Percentiles rank a stretch among this genome's conserved stretches.
phyloP scores from a whole-genome alignment of 2,113 vertebrate genomes.

The Eonycteris spelaea region DNA sequence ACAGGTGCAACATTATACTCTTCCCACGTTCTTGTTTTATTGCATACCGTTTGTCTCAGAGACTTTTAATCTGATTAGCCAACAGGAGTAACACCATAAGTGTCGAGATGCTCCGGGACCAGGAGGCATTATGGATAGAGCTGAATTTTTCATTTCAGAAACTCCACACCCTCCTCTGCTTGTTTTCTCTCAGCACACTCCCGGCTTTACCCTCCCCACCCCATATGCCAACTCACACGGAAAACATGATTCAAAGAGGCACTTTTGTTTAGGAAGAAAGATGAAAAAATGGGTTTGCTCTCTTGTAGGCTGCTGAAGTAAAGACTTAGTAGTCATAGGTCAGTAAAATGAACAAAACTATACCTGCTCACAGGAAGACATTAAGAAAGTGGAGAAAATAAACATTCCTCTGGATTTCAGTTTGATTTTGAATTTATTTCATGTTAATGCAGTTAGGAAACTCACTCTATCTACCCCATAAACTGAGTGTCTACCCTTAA shows the following conservation, averaged over 20 bases:
- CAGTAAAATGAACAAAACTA: conserved; percentile 19
- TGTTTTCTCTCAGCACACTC: background rate
- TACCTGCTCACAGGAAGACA: background rate
- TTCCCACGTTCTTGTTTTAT: background rate
- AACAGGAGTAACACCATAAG: conserved; percentile 12
- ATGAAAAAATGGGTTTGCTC: conserved; percentile 31
- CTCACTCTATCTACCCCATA: background rate
- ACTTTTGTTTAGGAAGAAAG: background rate
- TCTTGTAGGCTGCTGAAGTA: conserved; percentile 17
- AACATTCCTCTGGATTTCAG: background rate
- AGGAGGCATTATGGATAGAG: background rate
- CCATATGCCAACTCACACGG: background rate
- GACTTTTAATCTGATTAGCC: conserved; percentile 68
- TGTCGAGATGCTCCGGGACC: background rate
- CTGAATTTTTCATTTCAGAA: background rate
- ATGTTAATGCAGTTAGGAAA: background rate
- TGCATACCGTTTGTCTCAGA: conserved; percentile 44
- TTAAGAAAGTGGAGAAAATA: background rate
- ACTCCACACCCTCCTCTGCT: background rate
- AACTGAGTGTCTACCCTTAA: background rate
- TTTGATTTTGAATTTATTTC: background rate
- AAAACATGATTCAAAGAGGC: background rate
- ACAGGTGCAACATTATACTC: background rate
- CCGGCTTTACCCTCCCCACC: too few species aligned
- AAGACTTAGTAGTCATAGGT: background rate